These are phyloP conservation scores for Agonopterix heracliana DNA, from an alignment of 2,888 invertebrate genomes.

Conservation along the genomic window DNA sequence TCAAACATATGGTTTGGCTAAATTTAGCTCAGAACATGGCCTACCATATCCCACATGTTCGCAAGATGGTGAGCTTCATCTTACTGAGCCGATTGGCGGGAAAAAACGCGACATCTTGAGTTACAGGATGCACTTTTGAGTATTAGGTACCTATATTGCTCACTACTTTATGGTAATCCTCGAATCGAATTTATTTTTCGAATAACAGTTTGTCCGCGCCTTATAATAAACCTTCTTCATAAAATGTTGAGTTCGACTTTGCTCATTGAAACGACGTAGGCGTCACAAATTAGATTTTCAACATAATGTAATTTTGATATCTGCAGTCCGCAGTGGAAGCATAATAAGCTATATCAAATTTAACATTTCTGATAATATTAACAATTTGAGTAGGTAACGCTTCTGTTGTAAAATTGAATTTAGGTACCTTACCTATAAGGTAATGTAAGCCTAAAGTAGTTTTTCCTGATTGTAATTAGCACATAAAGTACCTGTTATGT, in stretches of 20 bases:
- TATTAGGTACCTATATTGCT: conserved; percentile 31
- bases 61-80: conserved; percentile 63
- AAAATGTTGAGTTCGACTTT: neutral
- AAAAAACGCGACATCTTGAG: conserved; percentile 63
- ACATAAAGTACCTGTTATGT: too few relatives aligned
- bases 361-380: too few relatives aligned
- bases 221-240: neutral
- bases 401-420: too few relatives aligned
- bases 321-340: too few relatives aligned
- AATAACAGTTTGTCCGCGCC: conserved; percentile 18
- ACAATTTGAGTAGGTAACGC: too few relatives aligned
- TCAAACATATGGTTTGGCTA: conserved; percentile 65
- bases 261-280: neutral
- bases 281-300: neutral
- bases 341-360: too few relatives aligned
- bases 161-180: conserved; percentile 24
- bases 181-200: conserved; percentile 28
- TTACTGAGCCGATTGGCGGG: conserved; percentile 57
- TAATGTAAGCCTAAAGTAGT: too few relatives aligned
- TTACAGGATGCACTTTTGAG: conserved; percentile 68
- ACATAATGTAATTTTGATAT: too few relatives aligned
- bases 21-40: conserved; percentile 52
- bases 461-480: too few relatives aligned
- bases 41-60: conserved; percentile 60
- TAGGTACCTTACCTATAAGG: too few relatives aligned